Conservation (phyloP, 2,113 vertebrate genomes). For the human region DNA sequence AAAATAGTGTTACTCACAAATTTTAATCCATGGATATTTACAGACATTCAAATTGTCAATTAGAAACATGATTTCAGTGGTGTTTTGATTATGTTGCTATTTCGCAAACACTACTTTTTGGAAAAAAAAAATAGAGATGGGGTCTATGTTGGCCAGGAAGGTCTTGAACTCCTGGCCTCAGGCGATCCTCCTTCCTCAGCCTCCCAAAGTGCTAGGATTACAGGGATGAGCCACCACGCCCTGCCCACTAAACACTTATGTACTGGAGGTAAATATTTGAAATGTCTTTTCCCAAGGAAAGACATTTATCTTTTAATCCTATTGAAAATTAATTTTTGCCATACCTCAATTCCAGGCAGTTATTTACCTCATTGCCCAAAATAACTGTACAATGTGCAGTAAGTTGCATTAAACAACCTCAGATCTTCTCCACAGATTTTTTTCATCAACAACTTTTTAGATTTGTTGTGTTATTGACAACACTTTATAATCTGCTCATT, state of each 20-base stretch:
- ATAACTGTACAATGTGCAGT: constrained; percentile 1
- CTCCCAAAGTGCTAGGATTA: too few species aligned
- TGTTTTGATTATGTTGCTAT: background rate
- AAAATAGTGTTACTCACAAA: background rate
- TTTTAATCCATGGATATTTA: background rate
- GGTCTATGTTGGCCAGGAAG: too few species aligned
- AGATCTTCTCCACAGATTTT: constrained; percentile 55
- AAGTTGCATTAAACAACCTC: constrained; percentile 31
- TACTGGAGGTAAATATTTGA: background rate
- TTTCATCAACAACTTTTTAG: constrained; percentile 59
- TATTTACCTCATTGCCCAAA: constrained; percentile 45
- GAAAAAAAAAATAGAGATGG: too few species aligned
- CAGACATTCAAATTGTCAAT: background rate
- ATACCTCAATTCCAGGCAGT: background rate
- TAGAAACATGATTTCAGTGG: constrained; percentile 7
- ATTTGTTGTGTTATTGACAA: constrained; percentile 46
- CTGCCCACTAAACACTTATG: background rate
- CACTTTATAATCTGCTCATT: background rate
- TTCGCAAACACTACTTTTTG: background rate
- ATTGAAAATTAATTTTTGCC: background rate
- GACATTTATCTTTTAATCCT: background rate
- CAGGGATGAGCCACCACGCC: too few species aligned
- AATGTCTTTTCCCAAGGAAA: constrained; percentile 34
- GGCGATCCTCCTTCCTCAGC: background rate
- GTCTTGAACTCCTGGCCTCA: background rate